Percentiles rank a stretch among this genome's conserved stretches.
Evolutionary conservation across 1,140 invertebrate genomes (phyloP).

Genomic region (Trachymyrmex cornetzi): DNA sequence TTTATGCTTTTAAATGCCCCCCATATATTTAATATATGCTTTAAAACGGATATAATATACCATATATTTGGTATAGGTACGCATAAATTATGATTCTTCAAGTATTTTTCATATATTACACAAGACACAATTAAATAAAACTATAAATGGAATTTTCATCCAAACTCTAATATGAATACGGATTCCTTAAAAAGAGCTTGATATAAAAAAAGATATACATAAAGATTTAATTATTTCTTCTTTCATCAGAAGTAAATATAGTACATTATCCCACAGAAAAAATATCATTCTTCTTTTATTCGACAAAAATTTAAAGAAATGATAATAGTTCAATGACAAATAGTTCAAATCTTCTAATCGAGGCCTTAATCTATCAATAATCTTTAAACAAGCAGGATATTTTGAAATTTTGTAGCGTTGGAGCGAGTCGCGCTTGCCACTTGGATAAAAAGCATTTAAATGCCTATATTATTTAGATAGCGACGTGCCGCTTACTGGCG

Average conservation of each 20-base stretch:
- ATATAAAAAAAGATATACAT: not conserved
- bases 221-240: not conserved
- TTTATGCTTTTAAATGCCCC: not conserved
- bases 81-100: not conserved
- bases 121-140: not conserved
- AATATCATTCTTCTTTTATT: not conserved
- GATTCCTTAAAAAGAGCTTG: not conserved
- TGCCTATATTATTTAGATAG: constrained; percentile 53
- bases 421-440: not conserved
- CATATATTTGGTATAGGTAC: not conserved
- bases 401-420: not conserved
- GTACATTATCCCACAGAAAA: not conserved
- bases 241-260: not conserved
- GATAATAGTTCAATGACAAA: not conserved
- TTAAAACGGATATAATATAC: not conserved
- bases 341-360: not conserved
- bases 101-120: not conserved
- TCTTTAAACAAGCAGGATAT: not conserved
- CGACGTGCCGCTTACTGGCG: constrained; percentile 7
- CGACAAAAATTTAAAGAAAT: not conserved
- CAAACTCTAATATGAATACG: not conserved
- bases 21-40: not conserved
- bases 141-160: not conserved
- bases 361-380: constrained; percentile 11
- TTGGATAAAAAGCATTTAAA: constrained; percentile 48